Base-by-base conservation (phyloP, 2,888 invertebrate genomes). In the Dendrolimus pini region DNA sequence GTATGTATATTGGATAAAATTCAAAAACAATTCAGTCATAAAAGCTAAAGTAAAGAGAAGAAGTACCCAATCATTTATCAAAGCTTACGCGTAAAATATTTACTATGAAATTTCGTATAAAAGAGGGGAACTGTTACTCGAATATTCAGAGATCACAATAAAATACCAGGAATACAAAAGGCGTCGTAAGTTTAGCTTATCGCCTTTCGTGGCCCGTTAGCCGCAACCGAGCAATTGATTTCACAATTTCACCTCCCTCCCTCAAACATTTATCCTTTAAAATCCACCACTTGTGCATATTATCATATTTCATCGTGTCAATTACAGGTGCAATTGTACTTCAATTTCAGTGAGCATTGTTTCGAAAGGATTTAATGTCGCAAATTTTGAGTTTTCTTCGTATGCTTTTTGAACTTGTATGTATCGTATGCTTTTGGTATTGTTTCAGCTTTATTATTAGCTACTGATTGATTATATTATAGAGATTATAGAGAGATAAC, bases 141-240 rank as follows among this genome's bases (percentile, higher is more conserved):
- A 62, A 61, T 69, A 77, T 68, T 67, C 68, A 68, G 72, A 75
- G 71, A 77, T 79, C 72, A 74, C 70, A 76, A 80, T 82, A 79
- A 82, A 78, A 77, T 80, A 82, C 81, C 76, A 73, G 67, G 77
- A 75, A 75, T 83, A 84, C 83, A 85, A 86, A 80, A 83, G 84
- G 75, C 75, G 76, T 77, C 84, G 82, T 86, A 86, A 81, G 82
- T 86, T 83, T 77, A 74, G 80, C 84, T 86, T 87, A 86, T 85
- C 85, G 85, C 77, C 75, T 73, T 75, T 72, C 78, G 74, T 79
- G 78, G 75, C 79, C 80, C 85, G 86, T 84, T 85, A 84, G 77
- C 82, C 80, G 75, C 81, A 75, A 77, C 73, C 78, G 75, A 78
- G 82, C 86, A 85, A 87, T 87, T 86, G 87, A 85, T 84, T 85